These are phyloP conservation scores for Poeciliopsis retropinna DNA, from an alignment of 2,113 vertebrate species.

Conservation along the genomic window DNA sequence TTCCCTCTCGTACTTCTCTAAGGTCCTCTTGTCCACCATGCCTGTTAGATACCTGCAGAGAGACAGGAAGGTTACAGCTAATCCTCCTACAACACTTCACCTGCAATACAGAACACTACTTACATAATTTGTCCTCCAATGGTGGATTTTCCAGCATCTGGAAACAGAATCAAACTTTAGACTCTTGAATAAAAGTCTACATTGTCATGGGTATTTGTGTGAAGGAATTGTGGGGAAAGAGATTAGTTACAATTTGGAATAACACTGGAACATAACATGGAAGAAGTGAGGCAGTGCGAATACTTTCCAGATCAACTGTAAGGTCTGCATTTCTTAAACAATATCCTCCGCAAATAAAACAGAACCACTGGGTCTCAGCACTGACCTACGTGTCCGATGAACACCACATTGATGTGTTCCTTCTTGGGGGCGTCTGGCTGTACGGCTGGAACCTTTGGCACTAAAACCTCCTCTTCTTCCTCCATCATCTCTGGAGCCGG, in stretches of 20 bases:
- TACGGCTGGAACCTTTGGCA: conserved; percentile 85
- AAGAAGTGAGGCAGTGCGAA: too few relatives aligned
- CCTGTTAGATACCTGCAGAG: conserved; percentile 93
- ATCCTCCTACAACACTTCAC: background rate
- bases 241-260: too few relatives aligned
- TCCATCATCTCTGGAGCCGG: conserved; percentile 73
- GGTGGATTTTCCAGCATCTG: conserved; percentile 98
- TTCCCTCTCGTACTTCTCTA: conserved; percentile 99
- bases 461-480: conserved; percentile 93
- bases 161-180: too few relatives aligned
- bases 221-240: too few relatives aligned
- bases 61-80: background rate
- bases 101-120: conserved; percentile 60
- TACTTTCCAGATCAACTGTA: too few relatives aligned
- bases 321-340: background rate
- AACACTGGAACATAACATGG: too few relatives aligned
- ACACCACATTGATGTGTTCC: conserved; percentile 97
- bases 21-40: conserved; percentile 98
- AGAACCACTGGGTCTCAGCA: conserved; percentile 5
- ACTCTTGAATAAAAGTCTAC: too few relatives aligned
- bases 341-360: background rate
- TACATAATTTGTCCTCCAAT: conserved; percentile 99
- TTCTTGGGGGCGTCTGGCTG: conserved; percentile 94
- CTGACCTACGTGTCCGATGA: conserved; percentile 98
- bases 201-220: too few relatives aligned